phyloP scores from a whole-genome alignment of 1,140 invertebrate species.

The Aphaenogaster ashmeadi region DNA sequence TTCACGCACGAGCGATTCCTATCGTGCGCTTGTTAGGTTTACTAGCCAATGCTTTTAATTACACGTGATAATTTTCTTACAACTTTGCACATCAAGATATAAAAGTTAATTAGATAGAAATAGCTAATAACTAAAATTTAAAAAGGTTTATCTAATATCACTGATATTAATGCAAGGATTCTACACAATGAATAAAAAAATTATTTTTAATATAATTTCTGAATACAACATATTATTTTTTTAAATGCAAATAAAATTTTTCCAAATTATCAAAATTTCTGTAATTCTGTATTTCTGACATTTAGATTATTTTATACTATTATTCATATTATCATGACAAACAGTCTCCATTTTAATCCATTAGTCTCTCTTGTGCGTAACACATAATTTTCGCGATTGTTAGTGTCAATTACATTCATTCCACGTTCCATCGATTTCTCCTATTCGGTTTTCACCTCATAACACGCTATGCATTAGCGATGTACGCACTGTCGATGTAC shows the following conservation, averaged over 20 bases:
- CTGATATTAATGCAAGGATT: neutral
- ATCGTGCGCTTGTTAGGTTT: slow-evolving; percentile 33
- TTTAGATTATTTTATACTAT: neutral
- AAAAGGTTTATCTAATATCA: neutral
- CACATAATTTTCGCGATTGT: neutral
- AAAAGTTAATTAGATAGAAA: slow-evolving; percentile 33
- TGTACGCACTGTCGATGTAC: slow-evolving; percentile 2
- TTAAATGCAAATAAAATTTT: neutral
- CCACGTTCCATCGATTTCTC: slow-evolving; percentile 8
- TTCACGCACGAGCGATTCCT: slow-evolving; percentile 32
- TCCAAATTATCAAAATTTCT: neutral
- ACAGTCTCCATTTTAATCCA: neutral
- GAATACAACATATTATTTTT: neutral
- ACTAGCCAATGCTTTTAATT: slow-evolving; percentile 37
- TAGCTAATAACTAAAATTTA: neutral
- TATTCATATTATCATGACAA: neutral
- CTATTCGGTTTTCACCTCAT: slow-evolving; percentile 27
- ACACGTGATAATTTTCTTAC: slow-evolving; percentile 16
- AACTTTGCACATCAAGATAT: neutral
- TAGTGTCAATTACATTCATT: slow-evolving; percentile 7
- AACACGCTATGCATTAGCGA: neutral
- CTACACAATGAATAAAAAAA: neutral
- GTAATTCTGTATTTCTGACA: neutral
- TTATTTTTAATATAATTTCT: neutral
- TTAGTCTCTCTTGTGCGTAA: neutral